Conservation (phyloP, 2,888 invertebrate species). For the Sycophila texana region DNA sequence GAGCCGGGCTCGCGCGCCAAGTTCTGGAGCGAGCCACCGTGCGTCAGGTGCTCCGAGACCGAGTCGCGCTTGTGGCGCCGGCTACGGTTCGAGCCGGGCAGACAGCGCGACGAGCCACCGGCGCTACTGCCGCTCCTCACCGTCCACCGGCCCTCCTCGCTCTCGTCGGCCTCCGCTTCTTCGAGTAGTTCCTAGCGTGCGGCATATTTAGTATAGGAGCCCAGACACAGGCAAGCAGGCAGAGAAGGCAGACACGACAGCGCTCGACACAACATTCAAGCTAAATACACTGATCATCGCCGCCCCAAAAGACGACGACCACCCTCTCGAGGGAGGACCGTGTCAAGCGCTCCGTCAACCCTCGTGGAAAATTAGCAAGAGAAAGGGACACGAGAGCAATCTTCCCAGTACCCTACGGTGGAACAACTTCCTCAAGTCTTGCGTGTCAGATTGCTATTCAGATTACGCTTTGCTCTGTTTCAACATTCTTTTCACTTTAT, state of each 20-base stretch:
- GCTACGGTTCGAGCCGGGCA: constrained; percentile 73
- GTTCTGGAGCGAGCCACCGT: constrained; percentile 79
- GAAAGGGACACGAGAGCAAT: no score
- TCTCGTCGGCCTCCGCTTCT: constrained; percentile 87
- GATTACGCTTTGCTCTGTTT: no score
- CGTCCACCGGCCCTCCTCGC: constrained; percentile 74
- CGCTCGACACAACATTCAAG: not conserved
- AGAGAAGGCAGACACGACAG: not conserved
- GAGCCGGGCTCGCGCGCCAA: constrained; percentile 76
- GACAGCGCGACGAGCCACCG: constrained; percentile 64
- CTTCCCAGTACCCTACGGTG: no score
- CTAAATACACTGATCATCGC: no score
- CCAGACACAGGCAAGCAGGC: constrained; percentile 3
- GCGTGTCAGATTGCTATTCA: no score
- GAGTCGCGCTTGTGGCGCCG: constrained; percentile 75
- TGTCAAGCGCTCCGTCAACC: no score
- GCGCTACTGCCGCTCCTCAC: constrained; percentile 64
- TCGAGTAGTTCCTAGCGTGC: constrained; percentile 82
- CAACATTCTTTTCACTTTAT: not conserved
- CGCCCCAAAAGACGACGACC: no score
- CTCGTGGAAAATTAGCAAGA: no score
- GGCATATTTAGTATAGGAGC: constrained; percentile 19
- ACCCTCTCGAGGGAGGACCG: no score
- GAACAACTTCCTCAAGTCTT: no score
- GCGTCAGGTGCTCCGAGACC: constrained; percentile 77